Conservation (phyloP, 2,888 invertebrate genomes). For the Apamea anceps region DNA sequence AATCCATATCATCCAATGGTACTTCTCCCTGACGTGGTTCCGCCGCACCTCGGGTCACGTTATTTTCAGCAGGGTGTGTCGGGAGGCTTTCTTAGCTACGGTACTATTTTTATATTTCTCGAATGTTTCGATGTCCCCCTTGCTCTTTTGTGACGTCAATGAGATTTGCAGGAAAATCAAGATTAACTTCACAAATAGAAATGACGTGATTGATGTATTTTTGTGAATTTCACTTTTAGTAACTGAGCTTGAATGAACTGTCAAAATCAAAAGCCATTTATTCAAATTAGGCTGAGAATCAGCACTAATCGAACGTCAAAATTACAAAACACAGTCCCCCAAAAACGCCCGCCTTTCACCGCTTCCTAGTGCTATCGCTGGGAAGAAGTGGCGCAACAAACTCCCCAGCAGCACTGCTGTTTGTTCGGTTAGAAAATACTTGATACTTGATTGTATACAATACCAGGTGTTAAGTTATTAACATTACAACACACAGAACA, state of each 20-base stretch:
- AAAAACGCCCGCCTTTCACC: too few species aligned
- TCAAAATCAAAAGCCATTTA: too few species aligned
- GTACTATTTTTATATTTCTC: not conserved
- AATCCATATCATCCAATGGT: not conserved
- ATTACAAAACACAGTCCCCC: too few species aligned
- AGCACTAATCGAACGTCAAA: too few species aligned
- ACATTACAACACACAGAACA: too few species aligned
- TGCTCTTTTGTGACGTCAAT: not conserved
- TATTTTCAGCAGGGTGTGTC: not conserved
- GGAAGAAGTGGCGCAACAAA: too few species aligned
- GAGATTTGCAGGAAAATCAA: not conserved
- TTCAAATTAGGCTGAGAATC: too few species aligned
- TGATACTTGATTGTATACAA: too few species aligned
- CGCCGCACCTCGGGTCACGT: not conserved
- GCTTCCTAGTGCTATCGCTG: too few species aligned
- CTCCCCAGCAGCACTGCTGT: too few species aligned
- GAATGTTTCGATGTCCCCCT: not conserved
- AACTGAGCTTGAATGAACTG: not conserved
- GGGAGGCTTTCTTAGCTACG: not conserved
- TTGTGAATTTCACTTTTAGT: not conserved
- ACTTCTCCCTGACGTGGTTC: not conserved
- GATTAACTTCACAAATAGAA: not conserved
- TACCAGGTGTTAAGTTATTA: too few species aligned
- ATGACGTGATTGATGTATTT: not conserved
- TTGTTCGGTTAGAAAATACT: too few species aligned